Base-by-base conservation (phyloP, 2,888 invertebrate genomes). In the Megamerina dolium region DNA sequence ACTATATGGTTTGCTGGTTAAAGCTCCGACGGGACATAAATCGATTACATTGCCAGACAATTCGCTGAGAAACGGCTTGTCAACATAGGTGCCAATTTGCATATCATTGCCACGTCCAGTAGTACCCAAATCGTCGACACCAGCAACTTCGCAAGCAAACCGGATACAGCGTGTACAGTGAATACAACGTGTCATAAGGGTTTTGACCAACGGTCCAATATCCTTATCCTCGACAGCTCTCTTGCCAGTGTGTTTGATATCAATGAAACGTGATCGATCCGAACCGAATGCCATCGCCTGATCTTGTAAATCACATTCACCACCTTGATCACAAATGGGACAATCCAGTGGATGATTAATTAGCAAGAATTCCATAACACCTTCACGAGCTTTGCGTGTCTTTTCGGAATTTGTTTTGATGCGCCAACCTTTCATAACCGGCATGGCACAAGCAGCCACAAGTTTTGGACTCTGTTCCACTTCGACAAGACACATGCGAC, bases 401-500 rank as follows among this genome's bases (percentile, higher is more conserved):
- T 96, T 77, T 57, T 93, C 92, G 0, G 97, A 97, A 70, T 99
- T 89, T 16, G 99, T 99, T 72, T 97, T 97, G 16, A 99, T 83
- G 54, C 88, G 81, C 99, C 92, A 93, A n/a, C 97, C 99, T 73
- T 97, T 97, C 96, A 99, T 95, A 0, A 99, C 97, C 0, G 99
- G 99, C 97, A 99, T 99, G 12, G 99, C 99, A 72, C 99, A 99
- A 1, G 97, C 95, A 6, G 99, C 99, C 0, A 95, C 90, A 0
- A 97, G 97, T 77, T 99, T 95, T 2, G 94, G 87, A 31, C 95
- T 92, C 69, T 92, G 96, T 69, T 99, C 99, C 10, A 99, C 95
- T 74, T 99, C 99, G 1, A 99, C 99, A 20, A 99, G 77, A 73
- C 99, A 99, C 99, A 99, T 99, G 51, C 99, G 82, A 67, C 97